These are phyloP conservation scores for Orthonychiurus folsomi DNA, from an alignment of 2,888 invertebrate species.

Conservation along the genomic window DNA sequence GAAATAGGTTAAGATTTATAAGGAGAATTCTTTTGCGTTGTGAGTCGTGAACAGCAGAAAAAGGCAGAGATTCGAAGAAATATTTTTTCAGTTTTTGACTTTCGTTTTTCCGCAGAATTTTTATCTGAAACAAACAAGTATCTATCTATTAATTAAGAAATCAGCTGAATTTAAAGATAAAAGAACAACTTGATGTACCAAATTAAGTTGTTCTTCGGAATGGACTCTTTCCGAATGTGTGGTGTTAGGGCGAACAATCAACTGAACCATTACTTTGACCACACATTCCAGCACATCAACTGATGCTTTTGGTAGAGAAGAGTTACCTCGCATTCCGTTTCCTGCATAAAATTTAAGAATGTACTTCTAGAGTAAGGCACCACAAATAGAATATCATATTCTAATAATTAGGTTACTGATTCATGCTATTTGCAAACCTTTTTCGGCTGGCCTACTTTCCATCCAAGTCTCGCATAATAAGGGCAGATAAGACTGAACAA, in stretches of 20 bases:
- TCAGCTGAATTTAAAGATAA: not conserved
- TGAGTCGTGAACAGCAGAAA: constrained; percentile 26
- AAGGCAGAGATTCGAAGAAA: constrained; percentile 31
- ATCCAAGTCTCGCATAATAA: constrained; percentile 75
- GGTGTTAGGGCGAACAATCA: constrained; percentile 4
- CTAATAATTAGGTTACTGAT: not conserved
- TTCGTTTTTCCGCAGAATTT: constrained; percentile 20
- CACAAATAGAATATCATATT: not conserved
- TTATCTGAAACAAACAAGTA: constrained; percentile 16
- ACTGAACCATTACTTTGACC: constrained; percentile 15
- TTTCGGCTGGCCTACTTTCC: constrained; percentile 57
- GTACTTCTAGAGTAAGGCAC: not conserved
- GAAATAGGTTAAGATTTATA: constrained; percentile 31
- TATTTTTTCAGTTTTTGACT: constrained; percentile 30
- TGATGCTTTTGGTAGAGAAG: constrained; percentile 10
- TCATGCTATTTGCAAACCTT: constrained; percentile 16
- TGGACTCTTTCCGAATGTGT: not conserved
- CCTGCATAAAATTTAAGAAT: not conserved
- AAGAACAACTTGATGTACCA: not conserved
- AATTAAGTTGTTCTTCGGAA: not conserved
- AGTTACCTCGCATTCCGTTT: constrained; percentile 1
- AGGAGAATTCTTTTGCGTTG: constrained; percentile 14
- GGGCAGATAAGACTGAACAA: constrained; percentile 62
- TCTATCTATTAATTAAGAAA: no score
- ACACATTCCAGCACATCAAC: constrained; percentile 22